Evolutionary conservation across 1,140 invertebrate species (phyloP).

Genomic region (Lepidurus arcticus): DNA sequence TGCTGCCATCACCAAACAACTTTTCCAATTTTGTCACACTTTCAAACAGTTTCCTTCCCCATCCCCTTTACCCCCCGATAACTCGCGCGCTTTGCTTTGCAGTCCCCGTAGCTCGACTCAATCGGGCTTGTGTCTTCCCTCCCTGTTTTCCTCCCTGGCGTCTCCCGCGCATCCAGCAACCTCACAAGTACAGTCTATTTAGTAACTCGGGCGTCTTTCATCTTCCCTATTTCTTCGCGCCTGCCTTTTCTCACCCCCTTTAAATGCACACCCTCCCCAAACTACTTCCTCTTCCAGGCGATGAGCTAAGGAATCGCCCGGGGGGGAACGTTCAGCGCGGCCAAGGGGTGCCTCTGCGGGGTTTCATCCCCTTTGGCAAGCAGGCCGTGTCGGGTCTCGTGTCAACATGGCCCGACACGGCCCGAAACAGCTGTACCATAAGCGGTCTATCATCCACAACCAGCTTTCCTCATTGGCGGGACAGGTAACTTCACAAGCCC

Average conservation of each 20-base stretch:
- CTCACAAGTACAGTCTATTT: neutral
- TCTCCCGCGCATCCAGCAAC: neutral
- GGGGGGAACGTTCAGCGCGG: neutral
- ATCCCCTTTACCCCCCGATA: neutral
- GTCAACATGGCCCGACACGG: conserved; percentile 34
- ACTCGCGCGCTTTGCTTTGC: neutral
- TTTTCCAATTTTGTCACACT: conserved; percentile 19
- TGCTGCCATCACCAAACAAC: conserved; percentile 8
- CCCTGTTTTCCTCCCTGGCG: neutral
- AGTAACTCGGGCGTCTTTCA: neutral
- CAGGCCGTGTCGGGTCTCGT: conserved; percentile 32
- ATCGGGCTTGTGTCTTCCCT: neutral
- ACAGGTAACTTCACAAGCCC: conserved; percentile 25
- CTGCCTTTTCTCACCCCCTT: conserved; percentile 43
- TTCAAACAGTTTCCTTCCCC: neutral
- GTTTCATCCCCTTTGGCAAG: conserved; percentile 33
- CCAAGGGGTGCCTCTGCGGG: conserved; percentile 20
- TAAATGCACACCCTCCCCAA: conserved; percentile 37
- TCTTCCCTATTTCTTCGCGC: conserved; percentile 27
- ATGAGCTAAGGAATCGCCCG: neutral
- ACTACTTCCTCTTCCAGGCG: conserved; percentile 27
- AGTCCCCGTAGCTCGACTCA: neutral
- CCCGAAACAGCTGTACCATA: conserved; percentile 34
- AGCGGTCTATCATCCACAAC: conserved; percentile 31
- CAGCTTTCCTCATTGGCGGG: conserved; percentile 30